Evolutionary conservation across 2,113 vertebrate genomes (phyloP).

Genomic region (Hypomesus transpacificus): DNA sequence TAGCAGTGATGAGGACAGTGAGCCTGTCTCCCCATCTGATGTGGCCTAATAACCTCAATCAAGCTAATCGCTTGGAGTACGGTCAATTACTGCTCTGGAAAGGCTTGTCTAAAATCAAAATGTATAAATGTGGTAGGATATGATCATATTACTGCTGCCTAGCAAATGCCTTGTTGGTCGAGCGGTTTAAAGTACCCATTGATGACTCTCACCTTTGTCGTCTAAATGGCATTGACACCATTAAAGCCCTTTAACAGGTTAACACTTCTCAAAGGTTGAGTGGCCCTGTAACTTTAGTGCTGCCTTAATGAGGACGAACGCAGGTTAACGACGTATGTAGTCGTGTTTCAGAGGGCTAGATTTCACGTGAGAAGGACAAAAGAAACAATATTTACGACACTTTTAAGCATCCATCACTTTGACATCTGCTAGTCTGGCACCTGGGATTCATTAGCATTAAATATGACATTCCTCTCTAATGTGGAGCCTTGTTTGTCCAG

Average conservation of each 20-base stretch:
- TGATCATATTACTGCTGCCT: neutral
- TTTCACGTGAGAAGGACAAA: conserved; percentile 56
- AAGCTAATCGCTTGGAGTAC: no score
- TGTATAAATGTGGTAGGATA: no score
- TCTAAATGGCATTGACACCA: conserved; percentile 54
- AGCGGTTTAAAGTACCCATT: conserved; percentile 44
- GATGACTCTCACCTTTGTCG: conserved; percentile 57
- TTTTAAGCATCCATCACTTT: conserved; percentile 72
- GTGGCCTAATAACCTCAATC: no score
- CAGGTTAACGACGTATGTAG: conserved; percentile 69
- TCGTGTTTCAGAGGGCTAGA: conserved; percentile 59
- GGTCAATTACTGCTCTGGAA: no score
- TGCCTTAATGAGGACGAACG: conserved; percentile 72
- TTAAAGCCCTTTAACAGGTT: conserved; percentile 64
- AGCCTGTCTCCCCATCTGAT: no score
- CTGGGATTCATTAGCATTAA: conserved; percentile 71
- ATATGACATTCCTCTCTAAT: conserved; percentile 60
- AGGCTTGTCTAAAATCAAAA: no score
- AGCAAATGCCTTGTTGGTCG: neutral
- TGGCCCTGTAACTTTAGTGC: conserved; percentile 64
- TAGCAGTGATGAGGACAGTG: no score
- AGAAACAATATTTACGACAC: conserved; percentile 71
- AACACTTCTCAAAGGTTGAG: conserved; percentile 57
- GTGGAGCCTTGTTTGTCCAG: conserved; percentile 44
- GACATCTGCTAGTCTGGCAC: conserved; percentile 65